Base-by-base conservation (phyloP, 1,140 invertebrate species). In the Octopus sinensis region DNA sequence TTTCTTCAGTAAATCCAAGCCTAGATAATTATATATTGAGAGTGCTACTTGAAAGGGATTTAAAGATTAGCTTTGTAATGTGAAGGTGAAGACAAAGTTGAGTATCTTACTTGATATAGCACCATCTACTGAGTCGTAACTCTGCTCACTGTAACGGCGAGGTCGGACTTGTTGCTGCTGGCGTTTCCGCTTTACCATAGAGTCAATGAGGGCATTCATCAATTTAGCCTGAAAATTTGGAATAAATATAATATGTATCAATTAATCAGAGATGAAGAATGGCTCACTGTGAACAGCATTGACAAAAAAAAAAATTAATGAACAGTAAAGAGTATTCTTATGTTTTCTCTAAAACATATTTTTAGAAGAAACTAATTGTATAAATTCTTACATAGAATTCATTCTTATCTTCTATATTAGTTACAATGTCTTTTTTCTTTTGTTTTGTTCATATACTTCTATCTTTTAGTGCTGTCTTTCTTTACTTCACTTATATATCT, bases 151-250 rank as follows among this genome's bases (percentile, higher is more conserved):
- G n/a, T 76, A 17, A 43, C 30, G 30, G 30, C 30, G 30, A 43
- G 30, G 30, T 77, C 81, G 82, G 53, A 54, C 13, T 13, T 77
- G 81, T 54, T 54, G 73, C 53, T 75, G 13, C n/a, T 83, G 82
- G 52, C 84, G 83, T 79, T 86, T 87, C 23, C 82, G 78, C 54
- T 94, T 94, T 3, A 95, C 95, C 90, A 96, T 97, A 79, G 94
- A 93, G 71, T 95, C 94, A 81, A 98, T 96, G 30, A 98, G 91
- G 4, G 95, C 95, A 91, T 98, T 96, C 94, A 98, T 97, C 93
- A 97, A 94, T 82, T 94, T 93, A 75, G 96, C 95, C 89, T 92
- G 86, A 43, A 86, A 86, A 51, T 83, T 85, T 77, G 86, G 96
- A 95, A 30, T 7, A 52, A 17, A 77, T 6, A 6, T 43, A 77